Evolutionary conservation across 2,888 invertebrate species (phyloP).

Genomic region (Pristionchus fissidentatus): DNA sequence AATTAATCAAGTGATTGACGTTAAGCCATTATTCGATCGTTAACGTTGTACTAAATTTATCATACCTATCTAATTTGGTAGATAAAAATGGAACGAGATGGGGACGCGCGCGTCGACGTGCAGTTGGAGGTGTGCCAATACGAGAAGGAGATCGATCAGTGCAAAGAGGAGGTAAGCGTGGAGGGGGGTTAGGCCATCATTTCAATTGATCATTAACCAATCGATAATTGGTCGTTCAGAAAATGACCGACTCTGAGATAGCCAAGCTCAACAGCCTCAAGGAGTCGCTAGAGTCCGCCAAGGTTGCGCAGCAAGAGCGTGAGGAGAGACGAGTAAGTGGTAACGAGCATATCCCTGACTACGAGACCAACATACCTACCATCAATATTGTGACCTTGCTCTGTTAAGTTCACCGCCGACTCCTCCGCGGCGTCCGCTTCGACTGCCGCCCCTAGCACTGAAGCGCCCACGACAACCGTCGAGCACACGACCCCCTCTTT

Average conservation of each 20-base stretch:
- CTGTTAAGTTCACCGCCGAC: conserved; percentile 26
- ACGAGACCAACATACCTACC: background rate
- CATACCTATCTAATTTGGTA: conserved; percentile 47
- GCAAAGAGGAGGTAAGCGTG: conserved; percentile 57
- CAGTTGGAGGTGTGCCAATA: conserved; percentile 66
- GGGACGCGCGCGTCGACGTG: conserved; percentile 57
- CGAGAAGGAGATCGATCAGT: conserved; percentile 60
- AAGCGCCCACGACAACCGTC: background rate
- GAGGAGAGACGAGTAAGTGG: conserved; percentile 31
- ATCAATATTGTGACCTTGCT: background rate
- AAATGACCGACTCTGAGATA: conserved; percentile 61
- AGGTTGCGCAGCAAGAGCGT: conserved; percentile 16
- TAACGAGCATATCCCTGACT: too few species aligned
- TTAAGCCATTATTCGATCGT: too few species aligned
- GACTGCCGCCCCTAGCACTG: conserved; percentile 13
- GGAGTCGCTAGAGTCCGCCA: conserved; percentile 55
- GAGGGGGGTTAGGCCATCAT: background rate
- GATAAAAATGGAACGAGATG: conserved; percentile 59
- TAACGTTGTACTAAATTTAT: too few species aligned
- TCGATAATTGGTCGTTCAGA: conserved; percentile 52
- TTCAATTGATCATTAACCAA: background rate
- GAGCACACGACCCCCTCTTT: background rate
- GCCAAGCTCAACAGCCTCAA: conserved; percentile 57
- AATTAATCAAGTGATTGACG: too few species aligned
- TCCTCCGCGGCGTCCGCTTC: background rate